Evolutionary conservation across 2,888 invertebrate species (phyloP).

Genomic region (Drosophila prostipennis): DNA sequence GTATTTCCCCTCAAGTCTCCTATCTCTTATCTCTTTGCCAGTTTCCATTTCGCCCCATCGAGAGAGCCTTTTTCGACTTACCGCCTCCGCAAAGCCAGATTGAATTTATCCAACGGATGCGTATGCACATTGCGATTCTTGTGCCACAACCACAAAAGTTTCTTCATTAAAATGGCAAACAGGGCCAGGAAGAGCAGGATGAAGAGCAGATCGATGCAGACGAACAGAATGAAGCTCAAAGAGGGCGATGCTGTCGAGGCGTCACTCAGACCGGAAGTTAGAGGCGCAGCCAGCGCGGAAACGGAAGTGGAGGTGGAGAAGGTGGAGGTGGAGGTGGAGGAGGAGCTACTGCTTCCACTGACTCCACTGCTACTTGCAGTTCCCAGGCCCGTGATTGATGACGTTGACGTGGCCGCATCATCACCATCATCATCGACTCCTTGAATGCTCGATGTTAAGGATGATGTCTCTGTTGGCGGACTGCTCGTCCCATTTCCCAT

Average conservation of each 20-base stretch:
- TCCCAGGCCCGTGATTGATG: conserved; percentile 59
- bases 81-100: conserved; percentile 86
- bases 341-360: conserved; percentile 2
- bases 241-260: conserved; percentile 56
- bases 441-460: not conserved
- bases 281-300: conserved; percentile 54
- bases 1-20: conserved; percentile 15
- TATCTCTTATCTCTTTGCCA: not conserved
- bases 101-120: conserved; percentile 86
- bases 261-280: conserved; percentile 57
- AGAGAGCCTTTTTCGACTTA: conserved; percentile 53
- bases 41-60: not conserved
- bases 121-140: conserved; percentile 83
- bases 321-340: conserved; percentile 33
- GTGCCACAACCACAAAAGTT: conserved; percentile 86
- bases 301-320: conserved; percentile 36
- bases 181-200: conserved; percentile 88
- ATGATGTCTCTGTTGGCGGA: conserved; percentile 41
- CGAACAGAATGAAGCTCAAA: conserved; percentile 81
- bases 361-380: conserved; percentile 26
- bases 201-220: conserved; percentile 88
- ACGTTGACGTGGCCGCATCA: conserved; percentile 51
- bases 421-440: conserved; percentile 32
- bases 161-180: conserved; percentile 88
- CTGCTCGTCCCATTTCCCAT: conserved; percentile 49